A percentile compares a stretch with the other conserved stretches of the same genome.
Evolutionary conservation across 2,113 vertebrate genomes (phyloP).

Genomic region (Cheilinus undulatus): DNA sequence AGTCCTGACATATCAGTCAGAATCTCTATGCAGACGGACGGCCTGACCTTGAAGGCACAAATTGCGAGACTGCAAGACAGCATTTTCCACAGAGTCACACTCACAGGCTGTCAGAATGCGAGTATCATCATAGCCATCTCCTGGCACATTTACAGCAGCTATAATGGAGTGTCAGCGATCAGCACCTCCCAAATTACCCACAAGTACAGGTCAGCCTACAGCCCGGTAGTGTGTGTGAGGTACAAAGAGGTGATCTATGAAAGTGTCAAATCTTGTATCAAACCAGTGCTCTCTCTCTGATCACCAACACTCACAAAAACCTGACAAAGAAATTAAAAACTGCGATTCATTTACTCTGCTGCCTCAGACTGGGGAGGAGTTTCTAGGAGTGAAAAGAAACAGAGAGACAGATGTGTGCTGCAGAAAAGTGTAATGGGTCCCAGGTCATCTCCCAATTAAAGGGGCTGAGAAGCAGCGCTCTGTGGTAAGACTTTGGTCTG

Average conservation of each 20-base stretch:
- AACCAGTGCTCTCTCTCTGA: conserved; percentile 6
- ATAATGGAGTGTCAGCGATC: conserved; percentile 28
- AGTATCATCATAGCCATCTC: background rate
- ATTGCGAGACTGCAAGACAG: conserved; percentile 13
- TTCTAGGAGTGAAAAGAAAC: background rate
- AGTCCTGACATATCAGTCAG: conserved; percentile 16
- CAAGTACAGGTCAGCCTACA: conserved; percentile 26
- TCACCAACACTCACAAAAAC: background rate
- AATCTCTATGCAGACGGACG: background rate
- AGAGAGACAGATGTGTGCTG: background rate
- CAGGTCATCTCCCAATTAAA: conserved; percentile 25
- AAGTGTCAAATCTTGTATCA: background rate
- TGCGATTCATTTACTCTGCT: background rate
- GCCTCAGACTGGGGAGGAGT: background rate
- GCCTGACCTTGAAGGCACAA: conserved; percentile 38
- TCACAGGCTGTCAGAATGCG: conserved; percentile 9
- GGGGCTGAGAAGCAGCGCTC: background rate
- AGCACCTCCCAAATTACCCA: conserved; percentile 46
- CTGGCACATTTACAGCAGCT: conserved; percentile 30
- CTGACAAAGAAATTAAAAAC: background rate
- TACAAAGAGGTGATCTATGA: background rate
- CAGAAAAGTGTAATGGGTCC: background rate
- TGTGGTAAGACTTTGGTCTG: conserved; percentile 19
- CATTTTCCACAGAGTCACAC: conserved; percentile 18
- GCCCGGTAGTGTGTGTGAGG: conserved; percentile 8